Percentiles rank a stretch among this genome's conserved stretches.
phyloP scores from a whole-genome alignment of 2,888 invertebrate species.

The Thecophora atra region DNA sequence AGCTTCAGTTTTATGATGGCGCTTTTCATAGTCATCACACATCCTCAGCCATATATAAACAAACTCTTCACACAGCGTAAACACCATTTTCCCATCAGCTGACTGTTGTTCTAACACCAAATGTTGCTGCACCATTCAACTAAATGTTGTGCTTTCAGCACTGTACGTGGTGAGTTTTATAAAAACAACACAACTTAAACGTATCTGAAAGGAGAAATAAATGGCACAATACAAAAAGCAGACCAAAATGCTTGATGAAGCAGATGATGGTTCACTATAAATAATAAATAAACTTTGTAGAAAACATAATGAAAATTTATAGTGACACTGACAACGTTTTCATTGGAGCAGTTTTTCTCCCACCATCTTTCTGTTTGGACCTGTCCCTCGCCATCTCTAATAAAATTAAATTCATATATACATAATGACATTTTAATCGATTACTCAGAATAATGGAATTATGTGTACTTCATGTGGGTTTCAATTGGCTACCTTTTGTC shows the following conservation, averaged over 20 bases:
- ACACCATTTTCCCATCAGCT: too few species aligned
- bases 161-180: neutral
- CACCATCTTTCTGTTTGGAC: too few species aligned
- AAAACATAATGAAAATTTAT: neutral
- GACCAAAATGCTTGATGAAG: neutral
- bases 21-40: neutral
- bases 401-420: too few species aligned
- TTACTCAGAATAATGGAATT: too few species aligned
- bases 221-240: neutral
- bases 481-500: too few species aligned
- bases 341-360: too few species aligned
- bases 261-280: neutral
- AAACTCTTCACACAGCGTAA: neutral
- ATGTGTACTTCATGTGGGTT: too few species aligned
- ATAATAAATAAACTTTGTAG: neutral
- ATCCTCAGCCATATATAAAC: neutral
- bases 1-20: neutral
- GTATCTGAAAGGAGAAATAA: neutral
- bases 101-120: slow-evolving; percentile 16
- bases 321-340: neutral
- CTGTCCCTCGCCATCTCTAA: too few species aligned
- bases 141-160: neutral
- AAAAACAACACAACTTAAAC: too few species aligned
- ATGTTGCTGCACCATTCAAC: slow-evolving; percentile 5
- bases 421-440: too few species aligned